Base-by-base conservation (phyloP, 2,888 invertebrate species). In the Polietes domitor region DNA sequence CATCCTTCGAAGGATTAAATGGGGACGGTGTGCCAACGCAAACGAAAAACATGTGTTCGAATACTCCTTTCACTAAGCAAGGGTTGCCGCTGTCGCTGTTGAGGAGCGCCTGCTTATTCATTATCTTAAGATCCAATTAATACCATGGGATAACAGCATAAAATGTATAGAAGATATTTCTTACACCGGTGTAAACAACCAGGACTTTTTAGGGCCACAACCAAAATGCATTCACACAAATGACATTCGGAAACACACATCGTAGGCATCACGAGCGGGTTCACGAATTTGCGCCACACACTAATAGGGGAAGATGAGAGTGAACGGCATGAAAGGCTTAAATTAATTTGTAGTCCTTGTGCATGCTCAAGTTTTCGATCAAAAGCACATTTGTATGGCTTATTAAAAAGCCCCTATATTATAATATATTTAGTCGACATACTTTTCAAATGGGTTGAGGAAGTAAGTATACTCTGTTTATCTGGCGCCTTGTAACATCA, bases 311-410 rank as follows among this genome's bases (percentile, higher is more conserved):
- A 37, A 9, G 37, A 37, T 9, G 37, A 37, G 12, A 63, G 26
- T n/a, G 15, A 6, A 21, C n/a, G 28, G 26, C 55, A 58, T 79
- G 26, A 74, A 58, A 75, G 55, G 68, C 32, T 32, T 71, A 74
- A 83, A 80, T 83, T 77, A 83, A 83, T 83, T 83, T 83, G 83
- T 77, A 83, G 61, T 77, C 63, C 47, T 65, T 77, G 70, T 70
- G 74, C 80, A 77, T 80, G 74, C 71, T 41, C 47, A 77, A 28
- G 58, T 24, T 58, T 58, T 58, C 9, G 26, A 58, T 58, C 6
- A 41, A 41, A 26, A 50, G 17, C 37, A 73, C 83, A 80, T 77
- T 77, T 73, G 68, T 77, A 28, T 70, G 47, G 73, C 70, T 80
- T 74, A 75, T 71, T 71, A 37, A 74, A 41, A 53, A 76, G 79